Conservation (phyloP, 2,888 invertebrate genomes). For the Lasioglossum lativentre region DNA sequence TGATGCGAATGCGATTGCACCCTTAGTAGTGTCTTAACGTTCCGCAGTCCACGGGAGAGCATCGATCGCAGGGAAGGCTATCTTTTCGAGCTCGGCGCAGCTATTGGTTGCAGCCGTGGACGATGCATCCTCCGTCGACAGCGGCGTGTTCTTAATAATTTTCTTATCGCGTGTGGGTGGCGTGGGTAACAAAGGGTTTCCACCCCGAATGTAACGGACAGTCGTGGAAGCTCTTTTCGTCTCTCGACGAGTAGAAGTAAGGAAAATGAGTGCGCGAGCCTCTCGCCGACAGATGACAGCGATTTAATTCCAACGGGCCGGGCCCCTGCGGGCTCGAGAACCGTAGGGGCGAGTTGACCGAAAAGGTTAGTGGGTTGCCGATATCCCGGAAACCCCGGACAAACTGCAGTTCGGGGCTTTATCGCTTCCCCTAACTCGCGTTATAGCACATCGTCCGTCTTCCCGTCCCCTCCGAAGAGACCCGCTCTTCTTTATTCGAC, state of each 20-base stretch:
- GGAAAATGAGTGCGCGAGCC: background rate
- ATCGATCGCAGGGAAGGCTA: background rate
- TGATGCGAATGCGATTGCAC: background rate
- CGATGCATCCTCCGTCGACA: background rate
- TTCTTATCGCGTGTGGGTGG: background rate
- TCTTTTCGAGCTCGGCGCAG: background rate
- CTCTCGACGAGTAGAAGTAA: background rate
- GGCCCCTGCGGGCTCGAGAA: background rate
- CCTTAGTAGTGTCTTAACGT: background rate
- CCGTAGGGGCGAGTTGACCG: conserved; percentile 41
- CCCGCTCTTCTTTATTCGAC: conserved; percentile 50
- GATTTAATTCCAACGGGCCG: background rate
- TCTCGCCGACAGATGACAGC: background rate
- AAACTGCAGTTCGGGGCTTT: conserved; percentile 60
- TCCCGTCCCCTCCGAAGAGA: conserved; percentile 10
- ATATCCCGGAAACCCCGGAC: conserved; percentile 44
- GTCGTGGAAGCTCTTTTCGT: background rate
- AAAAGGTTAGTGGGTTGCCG: conserved; percentile 67
- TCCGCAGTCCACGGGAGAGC: background rate
- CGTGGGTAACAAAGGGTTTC: background rate
- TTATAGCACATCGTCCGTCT: conserved; percentile 58
- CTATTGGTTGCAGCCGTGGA: background rate
- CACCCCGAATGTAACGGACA: background rate
- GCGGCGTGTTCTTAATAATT: background rate
- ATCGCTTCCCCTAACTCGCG: conserved; percentile 49